A percentile compares a stretch with the other conserved stretches of the same genome.
Conservation (phyloP, 1,140 invertebrate genomes). For the Danaus melanippus region DNA sequence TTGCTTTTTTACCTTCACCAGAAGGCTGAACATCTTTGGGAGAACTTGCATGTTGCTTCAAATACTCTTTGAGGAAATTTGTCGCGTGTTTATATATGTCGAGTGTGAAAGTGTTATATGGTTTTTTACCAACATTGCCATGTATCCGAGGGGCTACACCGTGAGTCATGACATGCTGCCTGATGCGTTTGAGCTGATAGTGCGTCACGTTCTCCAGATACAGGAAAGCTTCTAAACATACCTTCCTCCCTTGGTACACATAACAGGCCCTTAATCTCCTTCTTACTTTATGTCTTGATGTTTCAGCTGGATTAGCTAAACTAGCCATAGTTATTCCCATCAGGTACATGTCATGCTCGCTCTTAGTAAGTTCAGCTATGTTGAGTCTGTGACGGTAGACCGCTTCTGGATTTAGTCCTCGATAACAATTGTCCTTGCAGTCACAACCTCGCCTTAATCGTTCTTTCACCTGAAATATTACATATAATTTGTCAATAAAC, state of each 20-base stretch:
- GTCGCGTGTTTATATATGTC: constrained; percentile 85
- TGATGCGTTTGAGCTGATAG: constrained; percentile 83
- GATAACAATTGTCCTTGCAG: constrained; percentile 83
- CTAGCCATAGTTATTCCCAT: constrained; percentile 88
- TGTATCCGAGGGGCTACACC: constrained; percentile 83
- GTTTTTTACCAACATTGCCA: constrained; percentile 85
- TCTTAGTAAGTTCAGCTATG: constrained; percentile 84
- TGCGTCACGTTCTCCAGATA: constrained; percentile 87
- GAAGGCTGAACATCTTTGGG: constrained; percentile 74
- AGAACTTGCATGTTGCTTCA: constrained; percentile 69
- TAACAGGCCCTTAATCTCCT: constrained; percentile 81
- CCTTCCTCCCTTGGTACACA: constrained; percentile 82
- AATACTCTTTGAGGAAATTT: constrained; percentile 81
- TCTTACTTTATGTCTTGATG: constrained; percentile 80
- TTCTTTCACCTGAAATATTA: constrained; percentile 75
- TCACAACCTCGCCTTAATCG: constrained; percentile 82
- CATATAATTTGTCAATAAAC: too few relatives aligned
- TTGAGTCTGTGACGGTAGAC: constrained; percentile 84
- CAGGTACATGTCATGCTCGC: constrained; percentile 82
- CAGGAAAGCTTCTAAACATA: constrained; percentile 84
- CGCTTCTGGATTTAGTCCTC: constrained; percentile 79
- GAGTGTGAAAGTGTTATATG: constrained; percentile 85
- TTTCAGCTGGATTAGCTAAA: constrained; percentile 81
- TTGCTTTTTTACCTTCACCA: constrained; percentile 61
- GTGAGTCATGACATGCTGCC: constrained; percentile 84